Conservation (phyloP, 2,113 vertebrate genomes). For the Apteryx owenii region DNA sequence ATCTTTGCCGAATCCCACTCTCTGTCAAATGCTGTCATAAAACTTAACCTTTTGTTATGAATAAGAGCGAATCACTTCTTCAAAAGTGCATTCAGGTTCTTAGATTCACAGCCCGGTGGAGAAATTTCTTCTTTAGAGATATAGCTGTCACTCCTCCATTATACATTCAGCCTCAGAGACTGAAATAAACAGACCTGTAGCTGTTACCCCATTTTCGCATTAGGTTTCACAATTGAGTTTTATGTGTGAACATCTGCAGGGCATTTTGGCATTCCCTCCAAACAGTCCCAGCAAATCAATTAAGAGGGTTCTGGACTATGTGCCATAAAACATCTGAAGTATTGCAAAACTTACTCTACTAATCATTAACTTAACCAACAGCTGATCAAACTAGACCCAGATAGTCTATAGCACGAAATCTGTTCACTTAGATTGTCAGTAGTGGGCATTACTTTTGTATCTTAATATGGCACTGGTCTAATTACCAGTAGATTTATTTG, state of each 20-base stretch:
- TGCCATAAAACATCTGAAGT: background rate
- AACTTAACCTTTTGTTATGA: constrained; percentile 18
- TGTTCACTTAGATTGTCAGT: background rate
- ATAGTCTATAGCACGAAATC: background rate
- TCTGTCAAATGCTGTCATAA: constrained; percentile 5
- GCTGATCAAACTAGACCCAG: background rate
- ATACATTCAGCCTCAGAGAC: background rate
- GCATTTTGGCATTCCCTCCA: background rate
- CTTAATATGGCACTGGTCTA: background rate
- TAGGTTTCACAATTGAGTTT: constrained; percentile 8
- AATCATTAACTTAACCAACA: background rate
- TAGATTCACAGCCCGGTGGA: background rate
- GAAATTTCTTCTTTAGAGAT: background rate
- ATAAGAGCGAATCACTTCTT: constrained; percentile 17
- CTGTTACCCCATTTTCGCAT: background rate
- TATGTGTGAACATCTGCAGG: background rate
- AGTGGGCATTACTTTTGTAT: constrained; percentile 14
- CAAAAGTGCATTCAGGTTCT: background rate
- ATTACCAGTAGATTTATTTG: constrained; percentile 53
- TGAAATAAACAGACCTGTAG: constrained; percentile 31
- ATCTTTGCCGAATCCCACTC: constrained; percentile 5
- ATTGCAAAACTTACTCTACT: background rate
- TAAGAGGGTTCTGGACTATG: background rate
- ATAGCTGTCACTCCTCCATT: constrained; percentile 19
- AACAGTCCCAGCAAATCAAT: background rate